A percentile compares a stretch with the other conserved stretches of the same genome.
phyloP scores from a whole-genome alignment of 2,888 invertebrate species.

The Elysia crispata region DNA sequence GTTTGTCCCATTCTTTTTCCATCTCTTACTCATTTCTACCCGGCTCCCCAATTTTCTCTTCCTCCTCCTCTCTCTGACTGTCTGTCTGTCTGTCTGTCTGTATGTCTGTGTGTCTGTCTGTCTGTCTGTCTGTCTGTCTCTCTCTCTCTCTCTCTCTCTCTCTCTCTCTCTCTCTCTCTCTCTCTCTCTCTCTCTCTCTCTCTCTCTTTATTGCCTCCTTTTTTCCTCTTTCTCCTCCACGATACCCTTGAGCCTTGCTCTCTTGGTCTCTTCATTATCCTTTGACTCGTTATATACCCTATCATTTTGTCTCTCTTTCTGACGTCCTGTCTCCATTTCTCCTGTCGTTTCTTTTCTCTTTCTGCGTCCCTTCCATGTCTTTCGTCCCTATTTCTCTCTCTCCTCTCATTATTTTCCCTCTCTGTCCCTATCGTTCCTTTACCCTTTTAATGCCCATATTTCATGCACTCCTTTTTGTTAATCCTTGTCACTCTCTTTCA shows the following conservation, averaged over 20 bases:
- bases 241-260: neutral
- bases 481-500: too few relatives aligned
- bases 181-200: neutral
- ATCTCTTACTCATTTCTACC: too few relatives aligned
- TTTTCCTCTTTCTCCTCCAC: neutral
- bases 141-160: constrained; percentile 15
- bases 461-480: too few relatives aligned
- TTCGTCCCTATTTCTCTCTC: too few relatives aligned
- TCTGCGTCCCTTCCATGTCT: too few relatives aligned
- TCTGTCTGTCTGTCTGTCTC: neutral
- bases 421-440: too few relatives aligned
- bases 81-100: neutral
- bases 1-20: neutral
- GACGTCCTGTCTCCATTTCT: too few relatives aligned
- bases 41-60: neutral
- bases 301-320: too few relatives aligned
- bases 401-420: too few relatives aligned
- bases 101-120: neutral
- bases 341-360: too few relatives aligned
- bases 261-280: neutral
- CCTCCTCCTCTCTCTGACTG: neutral
- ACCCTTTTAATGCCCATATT: too few relatives aligned
- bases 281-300: too few relatives aligned
- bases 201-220: neutral
- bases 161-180: neutral